Conservation (phyloP, 2,797 vertebrate genomes). For the Sebastiscus albofasciatus region DNA sequence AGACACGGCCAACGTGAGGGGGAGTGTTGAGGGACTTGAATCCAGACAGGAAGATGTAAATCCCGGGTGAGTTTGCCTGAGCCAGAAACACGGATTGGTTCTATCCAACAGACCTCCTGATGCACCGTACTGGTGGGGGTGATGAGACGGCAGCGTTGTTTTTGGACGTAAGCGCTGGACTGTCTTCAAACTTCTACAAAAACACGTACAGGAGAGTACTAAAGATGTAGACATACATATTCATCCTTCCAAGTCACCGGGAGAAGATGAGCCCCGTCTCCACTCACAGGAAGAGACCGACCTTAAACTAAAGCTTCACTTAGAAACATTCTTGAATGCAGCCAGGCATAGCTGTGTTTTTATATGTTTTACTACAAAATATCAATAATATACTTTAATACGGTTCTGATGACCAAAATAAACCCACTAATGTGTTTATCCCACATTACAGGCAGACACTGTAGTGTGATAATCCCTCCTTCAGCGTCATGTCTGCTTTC, state of each 20-base stretch:
- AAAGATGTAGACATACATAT: not conserved
- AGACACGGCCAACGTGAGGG: slow-evolving; percentile 34
- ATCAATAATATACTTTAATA: too few species aligned
- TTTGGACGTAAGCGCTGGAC: slow-evolving; percentile 10
- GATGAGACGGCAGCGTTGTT: slow-evolving; percentile 22
- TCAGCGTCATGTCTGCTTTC: too few species aligned
- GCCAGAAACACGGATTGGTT: not conserved
- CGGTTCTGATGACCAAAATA: too few species aligned
- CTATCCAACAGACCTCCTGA: slow-evolving; percentile 21
- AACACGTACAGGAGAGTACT: not conserved
- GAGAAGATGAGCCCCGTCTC: too few species aligned
- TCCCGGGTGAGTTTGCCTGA: slow-evolving; percentile 52
- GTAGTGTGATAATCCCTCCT: too few species aligned
- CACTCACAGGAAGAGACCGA: not conserved
- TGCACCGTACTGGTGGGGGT: not conserved
- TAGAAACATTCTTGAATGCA: not conserved
- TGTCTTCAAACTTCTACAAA: not conserved
- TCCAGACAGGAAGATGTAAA: slow-evolving; percentile 60
- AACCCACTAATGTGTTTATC: too few species aligned
- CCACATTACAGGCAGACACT: too few species aligned
- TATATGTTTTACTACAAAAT: too few species aligned
- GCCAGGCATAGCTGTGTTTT: not conserved
- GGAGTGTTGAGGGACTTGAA: slow-evolving; percentile 31
- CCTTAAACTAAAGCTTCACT: not conserved
- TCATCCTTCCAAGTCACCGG: not conserved